Evolutionary conservation across 2,113 vertebrate species (phyloP).

Genomic region (Henicopernis longicauda): DNA sequence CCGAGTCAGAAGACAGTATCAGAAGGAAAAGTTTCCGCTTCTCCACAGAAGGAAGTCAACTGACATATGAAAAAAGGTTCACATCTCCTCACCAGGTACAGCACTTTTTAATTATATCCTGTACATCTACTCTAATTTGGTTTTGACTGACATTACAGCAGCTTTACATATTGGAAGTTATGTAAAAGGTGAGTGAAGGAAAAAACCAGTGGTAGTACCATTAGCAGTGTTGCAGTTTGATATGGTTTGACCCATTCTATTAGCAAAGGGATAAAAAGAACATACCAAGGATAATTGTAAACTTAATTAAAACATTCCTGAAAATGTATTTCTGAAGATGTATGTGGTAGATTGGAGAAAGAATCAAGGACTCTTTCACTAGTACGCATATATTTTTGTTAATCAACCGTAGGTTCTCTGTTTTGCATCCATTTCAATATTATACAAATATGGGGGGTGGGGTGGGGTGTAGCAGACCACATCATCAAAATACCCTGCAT

Average conservation of each 20-base stretch:
- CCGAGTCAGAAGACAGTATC: slow-evolving; percentile 84
- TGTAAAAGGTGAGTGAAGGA: background rate
- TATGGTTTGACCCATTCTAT: background rate
- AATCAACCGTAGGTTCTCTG: background rate
- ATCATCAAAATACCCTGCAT: background rate
- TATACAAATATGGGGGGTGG: background rate
- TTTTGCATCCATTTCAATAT: background rate
- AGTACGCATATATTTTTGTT: background rate
- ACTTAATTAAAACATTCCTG: background rate
- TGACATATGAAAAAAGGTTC: slow-evolving; percentile 84
- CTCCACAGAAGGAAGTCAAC: slow-evolving; percentile 79
- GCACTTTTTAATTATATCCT: background rate
- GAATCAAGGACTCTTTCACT: background rate
- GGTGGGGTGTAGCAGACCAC: background rate
- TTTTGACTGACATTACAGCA: background rate
- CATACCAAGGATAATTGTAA: background rate
- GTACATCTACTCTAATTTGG: background rate
- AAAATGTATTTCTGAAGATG: background rate
- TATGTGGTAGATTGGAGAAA: background rate
- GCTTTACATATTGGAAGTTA: background rate
- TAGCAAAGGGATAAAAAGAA: background rate
- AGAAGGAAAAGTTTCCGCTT: slow-evolving; percentile 81
- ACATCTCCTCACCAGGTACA: slow-evolving; percentile 90
- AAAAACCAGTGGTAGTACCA: background rate
- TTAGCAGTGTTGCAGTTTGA: background rate